Evolutionary conservation across 2,797 vertebrate species (phyloP).

Genomic region (Lemur catta): DNA sequence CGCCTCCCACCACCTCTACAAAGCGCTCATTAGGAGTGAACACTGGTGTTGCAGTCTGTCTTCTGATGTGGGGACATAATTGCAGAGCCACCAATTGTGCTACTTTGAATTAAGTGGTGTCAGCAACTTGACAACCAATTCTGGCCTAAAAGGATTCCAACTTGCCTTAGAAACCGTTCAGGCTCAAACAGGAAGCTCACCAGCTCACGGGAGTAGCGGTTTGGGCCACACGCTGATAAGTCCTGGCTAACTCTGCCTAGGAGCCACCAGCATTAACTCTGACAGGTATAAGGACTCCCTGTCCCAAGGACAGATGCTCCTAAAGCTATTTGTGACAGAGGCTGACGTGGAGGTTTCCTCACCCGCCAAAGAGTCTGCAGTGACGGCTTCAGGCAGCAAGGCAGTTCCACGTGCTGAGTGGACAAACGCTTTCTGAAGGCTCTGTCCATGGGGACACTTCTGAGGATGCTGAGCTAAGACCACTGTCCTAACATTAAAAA

Average conservation of each 20-base stretch:
- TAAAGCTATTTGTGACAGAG: accelerated
- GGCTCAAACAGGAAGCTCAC: neutral
- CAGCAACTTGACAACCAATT: neutral
- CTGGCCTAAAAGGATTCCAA: neutral
- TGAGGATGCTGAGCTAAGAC: neutral
- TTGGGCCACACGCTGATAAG: accelerated
- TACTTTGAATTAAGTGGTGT: neutral
- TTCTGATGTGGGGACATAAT: neutral
- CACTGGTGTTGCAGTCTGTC: accelerated
- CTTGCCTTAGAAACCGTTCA: neutral
- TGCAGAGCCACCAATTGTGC: neutral
- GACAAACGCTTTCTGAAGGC: neutral
- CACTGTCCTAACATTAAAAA: neutral
- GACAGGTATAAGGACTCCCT: accelerated
- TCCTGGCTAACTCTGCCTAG: accelerated
- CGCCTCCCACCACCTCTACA: conserved; percentile 28
- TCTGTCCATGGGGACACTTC: no score
- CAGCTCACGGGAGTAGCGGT: accelerated
- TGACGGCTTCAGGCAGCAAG: accelerated
- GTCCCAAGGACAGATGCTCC: neutral
- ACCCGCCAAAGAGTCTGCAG: neutral
- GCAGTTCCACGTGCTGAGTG: accelerated
- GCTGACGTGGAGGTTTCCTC: neutral
- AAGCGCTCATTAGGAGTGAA: neutral
- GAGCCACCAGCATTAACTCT: neutral